Evolutionary conservation across 2,888 invertebrate species (phyloP).

Genomic region (Abscondita cerata): DNA sequence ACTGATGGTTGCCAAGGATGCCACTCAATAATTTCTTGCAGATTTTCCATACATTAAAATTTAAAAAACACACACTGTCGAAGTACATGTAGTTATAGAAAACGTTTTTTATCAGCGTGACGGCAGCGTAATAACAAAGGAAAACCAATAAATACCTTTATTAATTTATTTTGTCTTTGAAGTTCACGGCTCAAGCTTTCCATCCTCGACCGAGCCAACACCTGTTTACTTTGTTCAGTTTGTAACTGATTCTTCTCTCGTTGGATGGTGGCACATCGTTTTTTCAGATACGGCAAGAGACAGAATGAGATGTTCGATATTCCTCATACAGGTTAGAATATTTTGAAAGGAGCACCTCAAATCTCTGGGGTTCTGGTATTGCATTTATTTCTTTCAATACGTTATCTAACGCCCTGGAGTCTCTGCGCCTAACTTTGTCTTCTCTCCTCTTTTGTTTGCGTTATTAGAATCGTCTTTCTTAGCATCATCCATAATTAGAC

Average conservation of each 20-base stretch:
- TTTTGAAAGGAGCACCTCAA: conserved; percentile 74
- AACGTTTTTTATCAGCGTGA: too few relatives aligned
- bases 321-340: conserved; percentile 80
- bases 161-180: conserved; percentile 89
- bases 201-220: conserved; percentile 81
- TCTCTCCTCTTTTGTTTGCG: conserved; percentile 45
- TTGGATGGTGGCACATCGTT: conserved; percentile 44
- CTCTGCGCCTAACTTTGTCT: conserved; percentile 60
- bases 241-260: conserved; percentile 85
- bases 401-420: conserved; percentile 70
- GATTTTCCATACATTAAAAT: too few relatives aligned
- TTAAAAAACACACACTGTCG: too few relatives aligned
- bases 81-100: too few relatives aligned
- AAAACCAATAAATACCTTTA: conserved; percentile 81
- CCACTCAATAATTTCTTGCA: too few relatives aligned
- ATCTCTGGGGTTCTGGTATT: conserved; percentile 71
- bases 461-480: conserved; percentile 13
- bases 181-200: conserved; percentile 92
- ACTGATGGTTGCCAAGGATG: too few relatives aligned
- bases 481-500: conserved; percentile 18
- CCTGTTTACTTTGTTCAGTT: conserved; percentile 81
- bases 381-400: conserved; percentile 68
- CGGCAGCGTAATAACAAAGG: too few relatives aligned
- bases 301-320: conserved; percentile 65
- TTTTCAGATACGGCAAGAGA: conserved; percentile 39